These are phyloP conservation scores for Mastacembelus armatus DNA, from an alignment of 2,797 vertebrate species.

Conservation along the genomic window DNA sequence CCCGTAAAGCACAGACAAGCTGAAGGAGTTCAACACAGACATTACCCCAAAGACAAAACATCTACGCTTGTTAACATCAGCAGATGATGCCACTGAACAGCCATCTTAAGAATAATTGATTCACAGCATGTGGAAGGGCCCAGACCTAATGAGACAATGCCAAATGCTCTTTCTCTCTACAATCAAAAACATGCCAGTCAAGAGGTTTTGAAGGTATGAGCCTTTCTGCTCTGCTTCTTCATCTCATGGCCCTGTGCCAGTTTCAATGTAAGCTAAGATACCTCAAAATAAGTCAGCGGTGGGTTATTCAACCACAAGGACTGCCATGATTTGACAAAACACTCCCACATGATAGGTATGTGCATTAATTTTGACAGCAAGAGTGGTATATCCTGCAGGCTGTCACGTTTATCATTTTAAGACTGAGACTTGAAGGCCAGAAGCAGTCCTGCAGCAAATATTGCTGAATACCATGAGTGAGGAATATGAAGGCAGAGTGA, in stretches of 20 bases:
- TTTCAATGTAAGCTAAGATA: slow-evolving; percentile 54
- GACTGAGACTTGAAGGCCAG: slow-evolving; percentile 33
- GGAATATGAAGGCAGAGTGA: slow-evolving; percentile 19
- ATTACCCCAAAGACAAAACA: slow-evolving; percentile 32
- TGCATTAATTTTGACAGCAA: no score
- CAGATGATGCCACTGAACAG: slow-evolving; percentile 36
- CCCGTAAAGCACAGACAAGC: background rate
- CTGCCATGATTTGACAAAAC: slow-evolving; percentile 55
- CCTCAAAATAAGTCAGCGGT: slow-evolving; percentile 56
- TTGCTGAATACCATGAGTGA: slow-evolving; percentile 32
- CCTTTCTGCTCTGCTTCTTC: slow-evolving; percentile 18
- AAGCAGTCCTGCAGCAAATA: slow-evolving; percentile 23
- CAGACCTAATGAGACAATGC: slow-evolving; percentile 38
- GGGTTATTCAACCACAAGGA: slow-evolving; percentile 49
- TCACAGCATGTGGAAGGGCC: slow-evolving; percentile 53
- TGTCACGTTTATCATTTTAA: slow-evolving; percentile 42
- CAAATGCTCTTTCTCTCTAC: slow-evolving; percentile 34
- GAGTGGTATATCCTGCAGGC: slow-evolving; percentile 60
- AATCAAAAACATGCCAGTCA: slow-evolving; percentile 37
- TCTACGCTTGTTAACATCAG: slow-evolving; percentile 11
- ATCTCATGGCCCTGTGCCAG: slow-evolving; percentile 42
- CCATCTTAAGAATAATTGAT: slow-evolving; percentile 49
- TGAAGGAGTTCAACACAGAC: slow-evolving; percentile 8
- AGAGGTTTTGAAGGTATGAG: slow-evolving; percentile 36
- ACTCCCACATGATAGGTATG: slow-evolving; percentile 57